Conservation (phyloP, 92 coral and sea anemone genomes). For the Heliopora coerulea region DNA sequence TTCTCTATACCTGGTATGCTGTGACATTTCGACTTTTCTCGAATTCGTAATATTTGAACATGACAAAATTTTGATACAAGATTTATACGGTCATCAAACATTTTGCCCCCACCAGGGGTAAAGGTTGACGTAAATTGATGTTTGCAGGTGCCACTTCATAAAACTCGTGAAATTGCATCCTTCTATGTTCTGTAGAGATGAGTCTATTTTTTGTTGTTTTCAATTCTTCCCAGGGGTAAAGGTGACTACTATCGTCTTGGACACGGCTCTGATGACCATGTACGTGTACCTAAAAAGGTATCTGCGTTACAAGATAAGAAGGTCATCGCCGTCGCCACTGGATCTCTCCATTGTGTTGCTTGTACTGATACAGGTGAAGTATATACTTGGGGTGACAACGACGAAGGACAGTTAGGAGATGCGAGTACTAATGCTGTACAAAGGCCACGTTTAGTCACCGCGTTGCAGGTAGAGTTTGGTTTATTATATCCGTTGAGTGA, state of each 20-base stretch:
- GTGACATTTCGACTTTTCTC: no score
- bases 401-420: conserved; percentile 98
- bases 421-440: conserved; percentile 94
- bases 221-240: conserved; percentile 71
- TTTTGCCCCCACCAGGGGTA: no score
- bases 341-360: conserved; percentile 95
- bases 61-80: no score
- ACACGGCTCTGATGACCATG: conserved; percentile 97
- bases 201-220: neutral
- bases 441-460: conserved; percentile 93
- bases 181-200: no score
- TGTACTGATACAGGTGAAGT: conserved; percentile 97
- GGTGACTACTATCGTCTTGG: conserved; percentile 98
- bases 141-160: no score
- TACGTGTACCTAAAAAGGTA: conserved; percentile 94
- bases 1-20: conserved; percentile 94
- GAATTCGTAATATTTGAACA: no score
- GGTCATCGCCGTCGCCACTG: conserved; percentile 88
- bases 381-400: conserved; percentile 99
- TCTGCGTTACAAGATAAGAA: conserved; percentile 86
- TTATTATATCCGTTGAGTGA: neutral
- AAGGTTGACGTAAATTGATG: no score
- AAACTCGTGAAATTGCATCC: no score
- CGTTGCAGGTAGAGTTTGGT: conserved; percentile 76
- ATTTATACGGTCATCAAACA: no score